A percentile compares a stretch with the other conserved stretches of the same genome.
Conservation (phyloP, 2,113 vertebrate species). For the Microtus pennsylvanicus region DNA sequence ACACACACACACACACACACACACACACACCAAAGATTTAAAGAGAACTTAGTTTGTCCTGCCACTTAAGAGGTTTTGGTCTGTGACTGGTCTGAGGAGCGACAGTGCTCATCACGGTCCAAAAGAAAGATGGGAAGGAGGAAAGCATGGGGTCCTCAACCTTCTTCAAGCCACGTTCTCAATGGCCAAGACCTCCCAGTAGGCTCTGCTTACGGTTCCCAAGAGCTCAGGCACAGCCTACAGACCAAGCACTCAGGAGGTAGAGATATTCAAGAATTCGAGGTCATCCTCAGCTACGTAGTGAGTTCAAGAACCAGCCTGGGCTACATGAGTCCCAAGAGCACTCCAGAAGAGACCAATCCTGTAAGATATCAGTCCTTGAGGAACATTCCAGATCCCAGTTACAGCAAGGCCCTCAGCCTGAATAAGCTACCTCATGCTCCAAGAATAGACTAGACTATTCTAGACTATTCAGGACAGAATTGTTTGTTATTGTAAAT, state of each 20-base stretch:
- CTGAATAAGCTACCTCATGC: constrained; percentile 65
- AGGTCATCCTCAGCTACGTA: not conserved
- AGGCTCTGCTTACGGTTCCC: not conserved
- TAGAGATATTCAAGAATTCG: not conserved
- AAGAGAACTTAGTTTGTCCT: not conserved
- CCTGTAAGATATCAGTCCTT: not conserved
- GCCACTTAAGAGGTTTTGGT: not conserved
- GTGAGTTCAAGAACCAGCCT: not conserved
- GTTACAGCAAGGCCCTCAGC: not conserved
- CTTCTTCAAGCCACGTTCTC: not conserved
- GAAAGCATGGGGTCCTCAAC: not conserved
- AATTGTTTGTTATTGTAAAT: constrained; percentile 75
- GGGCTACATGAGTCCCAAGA: not conserved
- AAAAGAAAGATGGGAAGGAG: not conserved
- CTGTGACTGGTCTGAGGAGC: not conserved
- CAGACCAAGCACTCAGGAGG: too few species aligned
- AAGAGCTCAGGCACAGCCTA: too few species aligned
- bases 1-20: not conserved
- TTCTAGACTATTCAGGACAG: constrained; percentile 72
- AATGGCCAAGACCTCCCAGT: too few species aligned
- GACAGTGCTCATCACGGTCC: too few species aligned
- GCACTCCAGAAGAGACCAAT: not conserved
- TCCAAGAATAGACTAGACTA: constrained; percentile 71
- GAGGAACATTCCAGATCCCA: not conserved
- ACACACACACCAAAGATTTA: not conserved